Evolutionary conservation across 2,797 vertebrate genomes (phyloP).

Genomic region (Potorous gilbertii): DNA sequence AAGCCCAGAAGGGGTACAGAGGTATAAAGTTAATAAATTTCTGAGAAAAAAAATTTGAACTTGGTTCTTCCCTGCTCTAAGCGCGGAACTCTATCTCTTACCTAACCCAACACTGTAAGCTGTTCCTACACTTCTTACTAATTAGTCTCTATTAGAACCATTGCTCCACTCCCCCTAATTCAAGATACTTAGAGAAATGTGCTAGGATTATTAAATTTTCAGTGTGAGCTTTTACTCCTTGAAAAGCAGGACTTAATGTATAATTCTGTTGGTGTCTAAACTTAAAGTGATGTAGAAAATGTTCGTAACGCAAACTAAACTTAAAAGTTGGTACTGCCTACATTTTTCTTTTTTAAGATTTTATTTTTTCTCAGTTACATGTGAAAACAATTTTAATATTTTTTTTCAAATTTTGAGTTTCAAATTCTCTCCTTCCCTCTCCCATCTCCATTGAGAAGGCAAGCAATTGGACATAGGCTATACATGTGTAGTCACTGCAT

Average conservation of each 20-base stretch:
- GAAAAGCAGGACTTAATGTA: not conserved
- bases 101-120: not conserved
- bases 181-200: not conserved
- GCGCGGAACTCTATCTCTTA: not conserved
- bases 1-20: not conserved
- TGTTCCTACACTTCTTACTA: not conserved
- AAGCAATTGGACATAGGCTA: not conserved
- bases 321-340: not conserved
- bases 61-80: not conserved
- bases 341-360: not conserved
- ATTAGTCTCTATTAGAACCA: conserved; percentile 4
- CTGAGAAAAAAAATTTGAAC: not conserved
- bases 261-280: not conserved
- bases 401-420: not conserved
- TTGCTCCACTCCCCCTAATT: not conserved
- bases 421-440: not conserved
- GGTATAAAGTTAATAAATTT: not conserved
- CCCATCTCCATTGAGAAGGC: not conserved
- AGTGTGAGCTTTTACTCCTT: not conserved
- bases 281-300: not conserved
- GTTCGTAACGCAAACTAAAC: not conserved
- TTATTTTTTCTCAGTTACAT: not conserved
- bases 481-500: not conserved
- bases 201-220: not conserved
- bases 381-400: not conserved